Evolutionary conservation across 2,113 vertebrate species (phyloP).

Genomic region (Coptodon bakossiorum): DNA sequence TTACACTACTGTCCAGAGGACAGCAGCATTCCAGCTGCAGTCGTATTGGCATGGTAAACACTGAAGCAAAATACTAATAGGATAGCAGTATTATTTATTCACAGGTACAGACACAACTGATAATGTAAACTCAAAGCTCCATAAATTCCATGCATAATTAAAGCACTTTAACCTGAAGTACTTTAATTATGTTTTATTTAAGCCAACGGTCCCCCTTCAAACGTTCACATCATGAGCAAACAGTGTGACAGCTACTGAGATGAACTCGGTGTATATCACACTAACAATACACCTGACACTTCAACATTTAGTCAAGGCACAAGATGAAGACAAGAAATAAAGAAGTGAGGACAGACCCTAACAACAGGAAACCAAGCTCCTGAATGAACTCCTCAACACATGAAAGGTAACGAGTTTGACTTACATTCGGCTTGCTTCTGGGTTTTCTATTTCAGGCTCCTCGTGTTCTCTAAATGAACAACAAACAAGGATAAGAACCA

Average conservation of each 20-base stretch:
- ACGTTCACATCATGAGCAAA: background rate
- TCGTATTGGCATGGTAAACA: accelerated
- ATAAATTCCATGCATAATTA: background rate
- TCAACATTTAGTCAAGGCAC: accelerated
- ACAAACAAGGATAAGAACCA: background rate
- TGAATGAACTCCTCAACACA: background rate
- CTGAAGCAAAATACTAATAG: background rate
- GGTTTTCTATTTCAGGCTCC: constrained; percentile 91
- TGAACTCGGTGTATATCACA: background rate
- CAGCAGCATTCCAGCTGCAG: background rate
- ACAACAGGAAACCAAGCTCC: background rate
- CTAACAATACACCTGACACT: background rate
- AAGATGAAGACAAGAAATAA: background rate
- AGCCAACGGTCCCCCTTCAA: background rate
- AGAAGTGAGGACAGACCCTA: background rate
- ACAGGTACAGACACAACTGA: background rate
- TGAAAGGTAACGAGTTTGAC: background rate
- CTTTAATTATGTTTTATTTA: background rate
- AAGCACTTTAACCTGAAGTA: background rate
- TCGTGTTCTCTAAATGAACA: constrained; percentile 68
- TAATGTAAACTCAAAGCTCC: background rate
- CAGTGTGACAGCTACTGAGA: background rate
- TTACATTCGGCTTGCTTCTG: constrained; percentile 99
- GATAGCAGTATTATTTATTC: background rate
- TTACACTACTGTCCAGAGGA: background rate